Conservation (phyloP, 2,113 vertebrate species). For the Taurulus bubalis region DNA sequence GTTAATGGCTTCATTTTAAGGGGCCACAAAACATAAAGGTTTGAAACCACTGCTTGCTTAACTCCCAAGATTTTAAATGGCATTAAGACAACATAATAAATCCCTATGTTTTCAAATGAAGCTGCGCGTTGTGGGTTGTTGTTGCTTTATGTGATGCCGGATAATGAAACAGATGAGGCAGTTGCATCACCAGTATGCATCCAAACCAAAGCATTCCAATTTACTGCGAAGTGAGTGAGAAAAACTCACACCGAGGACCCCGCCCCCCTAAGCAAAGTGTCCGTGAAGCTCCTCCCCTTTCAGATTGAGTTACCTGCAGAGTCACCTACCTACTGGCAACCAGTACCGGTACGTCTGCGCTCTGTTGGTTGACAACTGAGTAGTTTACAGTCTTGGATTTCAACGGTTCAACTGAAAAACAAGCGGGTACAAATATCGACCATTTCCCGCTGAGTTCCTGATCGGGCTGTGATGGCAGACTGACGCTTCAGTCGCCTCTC, state of each 20-base stretch:
- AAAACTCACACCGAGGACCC: neutral
- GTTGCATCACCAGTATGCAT: neutral
- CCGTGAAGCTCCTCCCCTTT: constrained; percentile 59
- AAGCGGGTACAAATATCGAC: neutral
- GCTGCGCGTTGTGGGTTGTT: neutral
- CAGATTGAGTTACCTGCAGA: constrained; percentile 75
- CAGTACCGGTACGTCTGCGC: constrained; percentile 5
- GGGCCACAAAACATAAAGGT: neutral
- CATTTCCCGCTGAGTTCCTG: neutral
- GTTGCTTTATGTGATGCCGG: neutral
- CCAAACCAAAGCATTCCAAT: neutral
- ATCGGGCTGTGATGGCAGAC: constrained; percentile 55
- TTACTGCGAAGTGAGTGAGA: neutral
- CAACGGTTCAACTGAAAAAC: neutral
- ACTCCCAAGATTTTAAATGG: neutral
- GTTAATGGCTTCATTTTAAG: neutral
- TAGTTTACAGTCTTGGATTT: neutral
- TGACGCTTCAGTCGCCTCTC: constrained; percentile 47
- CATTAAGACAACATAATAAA: neutral
- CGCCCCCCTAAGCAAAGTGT: neutral
- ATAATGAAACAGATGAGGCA: neutral
- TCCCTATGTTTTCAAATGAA: neutral
- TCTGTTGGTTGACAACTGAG: neutral
- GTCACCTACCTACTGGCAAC: constrained; percentile 57
- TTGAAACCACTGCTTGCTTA: neutral